Evolutionary conservation across 2,888 invertebrate genomes (phyloP).

Genomic region (Drosophila rellima): DNA sequence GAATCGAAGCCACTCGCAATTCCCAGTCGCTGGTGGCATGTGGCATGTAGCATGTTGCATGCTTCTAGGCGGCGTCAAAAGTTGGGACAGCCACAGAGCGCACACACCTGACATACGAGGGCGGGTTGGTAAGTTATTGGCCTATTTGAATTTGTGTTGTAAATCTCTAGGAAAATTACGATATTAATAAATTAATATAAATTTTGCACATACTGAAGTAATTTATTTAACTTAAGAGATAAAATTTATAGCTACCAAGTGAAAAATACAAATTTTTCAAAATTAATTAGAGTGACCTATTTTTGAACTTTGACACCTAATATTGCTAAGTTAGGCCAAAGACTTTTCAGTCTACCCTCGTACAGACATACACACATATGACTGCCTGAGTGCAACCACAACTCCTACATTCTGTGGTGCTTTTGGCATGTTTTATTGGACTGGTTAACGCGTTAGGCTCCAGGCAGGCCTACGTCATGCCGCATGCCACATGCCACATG

Average conservation of each 20-base stretch:
- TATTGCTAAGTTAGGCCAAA: too few species aligned
- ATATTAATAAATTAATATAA: too few species aligned
- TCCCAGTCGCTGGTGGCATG: constrained; percentile 28
- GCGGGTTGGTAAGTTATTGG: background rate
- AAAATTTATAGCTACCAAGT: too few species aligned
- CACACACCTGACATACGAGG: constrained; percentile 43
- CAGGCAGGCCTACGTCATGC: constrained; percentile 43
- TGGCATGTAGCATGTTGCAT: constrained; percentile 55
- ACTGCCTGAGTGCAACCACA: constrained; percentile 21
- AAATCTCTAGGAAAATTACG: too few species aligned
- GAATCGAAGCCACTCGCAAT: constrained; percentile 2
- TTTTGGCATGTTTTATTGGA: constrained; percentile 68
- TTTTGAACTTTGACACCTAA: too few species aligned
- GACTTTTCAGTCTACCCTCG: background rate
- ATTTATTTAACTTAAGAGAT: too few species aligned
- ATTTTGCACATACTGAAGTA: too few species aligned
- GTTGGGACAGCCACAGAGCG: constrained; percentile 34
- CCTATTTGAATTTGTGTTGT: background rate
- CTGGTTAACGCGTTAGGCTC: constrained; percentile 49
- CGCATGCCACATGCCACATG: constrained; percentile 51
- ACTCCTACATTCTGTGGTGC: constrained; percentile 39
- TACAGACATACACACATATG: constrained; percentile 7
- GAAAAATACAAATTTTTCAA: too few species aligned
- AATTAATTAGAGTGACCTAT: too few species aligned
- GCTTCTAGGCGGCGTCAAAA: constrained; percentile 26